These are phyloP conservation scores for Hermaeophaga mercurialis DNA, from an alignment of 2,888 invertebrate species.

Conservation along the genomic window DNA sequence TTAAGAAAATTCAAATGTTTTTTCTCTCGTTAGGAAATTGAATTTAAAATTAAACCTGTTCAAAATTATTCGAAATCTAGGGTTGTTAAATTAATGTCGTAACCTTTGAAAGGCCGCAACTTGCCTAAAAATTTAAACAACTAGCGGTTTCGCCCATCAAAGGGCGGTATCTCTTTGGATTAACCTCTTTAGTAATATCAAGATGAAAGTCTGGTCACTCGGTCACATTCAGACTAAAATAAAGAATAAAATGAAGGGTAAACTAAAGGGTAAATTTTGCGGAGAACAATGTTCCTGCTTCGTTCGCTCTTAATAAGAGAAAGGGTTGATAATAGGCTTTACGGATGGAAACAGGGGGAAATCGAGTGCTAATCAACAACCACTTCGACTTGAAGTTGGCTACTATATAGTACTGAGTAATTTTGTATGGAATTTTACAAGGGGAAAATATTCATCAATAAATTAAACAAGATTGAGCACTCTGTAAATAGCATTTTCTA, in stretches of 20 bases:
- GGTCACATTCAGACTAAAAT: slow-evolving; percentile 6
- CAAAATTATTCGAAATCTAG: too few species aligned
- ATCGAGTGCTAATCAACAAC: slow-evolving; percentile 11
- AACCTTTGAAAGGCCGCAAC: too few species aligned
- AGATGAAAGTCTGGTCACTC: neutral
- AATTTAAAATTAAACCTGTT: too few species aligned
- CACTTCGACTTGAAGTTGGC: slow-evolving; percentile 8
- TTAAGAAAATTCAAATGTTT: too few species aligned
- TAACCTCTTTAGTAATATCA: neutral
- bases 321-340: slow-evolving; percentile 11
- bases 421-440: neutral
- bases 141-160: neutral
- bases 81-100: too few species aligned
- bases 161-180: neutral
- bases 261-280: slow-evolving; percentile 5
- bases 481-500: too few species aligned
- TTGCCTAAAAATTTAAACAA: neutral
- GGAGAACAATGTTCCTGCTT: slow-evolving; percentile 2
- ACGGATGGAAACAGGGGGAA: slow-evolving; percentile 9
- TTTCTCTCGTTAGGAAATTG: too few species aligned
- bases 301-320: neutral
- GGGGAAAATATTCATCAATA: too few species aligned
- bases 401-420: neutral
- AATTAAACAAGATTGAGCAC: too few species aligned
- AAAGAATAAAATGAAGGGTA: slow-evolving; percentile 4